Conservation (phyloP, 2,888 invertebrate genomes). For the Sinopyrophorus schimmeli region DNA sequence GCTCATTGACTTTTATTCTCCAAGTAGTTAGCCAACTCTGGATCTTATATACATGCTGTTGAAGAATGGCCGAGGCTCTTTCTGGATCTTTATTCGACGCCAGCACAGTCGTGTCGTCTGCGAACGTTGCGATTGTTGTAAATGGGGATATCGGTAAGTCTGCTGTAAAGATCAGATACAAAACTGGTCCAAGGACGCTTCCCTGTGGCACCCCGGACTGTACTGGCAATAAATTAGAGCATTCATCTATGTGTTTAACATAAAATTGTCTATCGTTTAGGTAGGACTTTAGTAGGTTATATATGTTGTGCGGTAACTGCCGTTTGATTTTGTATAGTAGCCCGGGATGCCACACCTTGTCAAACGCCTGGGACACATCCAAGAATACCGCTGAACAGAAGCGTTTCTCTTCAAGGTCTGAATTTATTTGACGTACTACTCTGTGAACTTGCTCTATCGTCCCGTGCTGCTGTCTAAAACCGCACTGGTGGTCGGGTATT, state of each 20-base stretch:
- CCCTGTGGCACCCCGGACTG: slow-evolving; percentile 31
- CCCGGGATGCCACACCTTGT: too few relatives aligned
- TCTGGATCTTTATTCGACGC: slow-evolving; percentile 13
- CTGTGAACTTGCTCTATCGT: too few relatives aligned
- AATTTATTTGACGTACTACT: too few relatives aligned
- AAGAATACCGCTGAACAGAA: too few relatives aligned
- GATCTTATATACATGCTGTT: slow-evolving; percentile 22
- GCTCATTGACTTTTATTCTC: slow-evolving; percentile 28
- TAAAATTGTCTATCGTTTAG: slow-evolving; percentile 16
- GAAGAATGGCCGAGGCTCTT: slow-evolving; percentile 24
- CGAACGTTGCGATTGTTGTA: slow-evolving; percentile 22
- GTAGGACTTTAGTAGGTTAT: slow-evolving; percentile 22
- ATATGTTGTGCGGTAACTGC: too few relatives aligned
- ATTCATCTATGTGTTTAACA: slow-evolving; percentile 9
- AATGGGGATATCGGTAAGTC: slow-evolving; percentile 22
- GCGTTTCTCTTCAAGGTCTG: too few relatives aligned
- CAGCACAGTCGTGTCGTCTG: slow-evolving; percentile 24
- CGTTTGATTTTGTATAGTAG: too few relatives aligned
- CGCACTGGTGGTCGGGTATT: too few relatives aligned
- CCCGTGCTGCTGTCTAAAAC: too few relatives aligned
- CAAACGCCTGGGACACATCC: too few relatives aligned
- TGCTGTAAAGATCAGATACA: slow-evolving; percentile 24
- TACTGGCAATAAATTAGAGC: slow-evolving; percentile 4
- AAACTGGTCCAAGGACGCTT: slow-evolving; percentile 25
- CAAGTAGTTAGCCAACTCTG: slow-evolving; percentile 25